Conservation (phyloP, 2,888 invertebrate species). For the Dendrolimus houi region DNA sequence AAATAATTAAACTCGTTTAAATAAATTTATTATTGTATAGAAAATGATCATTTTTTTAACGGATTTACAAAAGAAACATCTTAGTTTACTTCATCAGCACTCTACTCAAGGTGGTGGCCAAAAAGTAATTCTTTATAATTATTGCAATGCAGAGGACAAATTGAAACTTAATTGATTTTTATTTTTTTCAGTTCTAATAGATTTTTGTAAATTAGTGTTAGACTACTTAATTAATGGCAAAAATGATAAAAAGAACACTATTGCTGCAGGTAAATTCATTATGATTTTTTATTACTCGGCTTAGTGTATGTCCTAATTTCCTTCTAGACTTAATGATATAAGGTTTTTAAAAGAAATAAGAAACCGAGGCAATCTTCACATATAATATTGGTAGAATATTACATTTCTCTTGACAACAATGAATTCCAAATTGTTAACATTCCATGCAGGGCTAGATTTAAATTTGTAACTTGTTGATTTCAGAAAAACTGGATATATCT, state of each 20-base stretch:
- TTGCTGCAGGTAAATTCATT: conserved; percentile 75
- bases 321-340: too few relatives aligned
- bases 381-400: too few relatives aligned
- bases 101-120: conserved; percentile 42
- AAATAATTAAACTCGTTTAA: too few relatives aligned
- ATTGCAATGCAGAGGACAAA: background rate
- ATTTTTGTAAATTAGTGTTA: conserved; percentile 81
- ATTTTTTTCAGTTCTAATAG: conserved; percentile 76
- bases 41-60: conserved; percentile 66
- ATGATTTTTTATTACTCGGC: too few relatives aligned
- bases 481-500: conserved; percentile 78
- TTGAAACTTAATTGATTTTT: background rate
- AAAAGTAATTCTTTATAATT: background rate
- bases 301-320: too few relatives aligned
- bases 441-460: background rate
- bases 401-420: too few relatives aligned
- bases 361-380: too few relatives aligned
- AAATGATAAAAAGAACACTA: conserved; percentile 77
- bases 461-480: conserved; percentile 14
- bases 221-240: conserved; percentile 81
- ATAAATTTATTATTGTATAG: too few relatives aligned
- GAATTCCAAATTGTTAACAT: too few relatives aligned
- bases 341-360: too few relatives aligned
- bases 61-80: conserved; percentile 62
- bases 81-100: conserved; percentile 47